phyloP scores from a whole-genome alignment of 2,797 vertebrate genomes.

The Huso huso region DNA sequence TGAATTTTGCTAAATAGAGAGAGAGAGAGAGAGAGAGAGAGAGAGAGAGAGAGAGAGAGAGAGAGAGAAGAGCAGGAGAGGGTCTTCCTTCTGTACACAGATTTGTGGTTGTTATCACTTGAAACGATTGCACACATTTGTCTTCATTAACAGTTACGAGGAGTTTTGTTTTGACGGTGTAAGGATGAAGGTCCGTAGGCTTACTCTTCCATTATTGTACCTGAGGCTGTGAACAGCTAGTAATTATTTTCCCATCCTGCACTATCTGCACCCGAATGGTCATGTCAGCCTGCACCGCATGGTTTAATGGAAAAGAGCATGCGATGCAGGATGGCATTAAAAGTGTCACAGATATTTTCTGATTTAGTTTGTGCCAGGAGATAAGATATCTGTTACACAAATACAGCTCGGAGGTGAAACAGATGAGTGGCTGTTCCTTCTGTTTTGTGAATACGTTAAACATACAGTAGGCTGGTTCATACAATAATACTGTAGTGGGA shows the following conservation, averaged over 20 bases:
- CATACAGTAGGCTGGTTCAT: too few relatives aligned
- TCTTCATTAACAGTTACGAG: constrained; percentile 63
- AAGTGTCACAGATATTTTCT: constrained; percentile 16
- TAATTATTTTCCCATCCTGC: constrained; percentile 65
- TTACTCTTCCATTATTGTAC: constrained; percentile 57
- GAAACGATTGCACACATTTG: constrained; percentile 45
- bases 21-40: too few relatives aligned
- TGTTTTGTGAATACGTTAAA: too few relatives aligned
- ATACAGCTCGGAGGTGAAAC: background rate
- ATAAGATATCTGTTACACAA: constrained; percentile 1
- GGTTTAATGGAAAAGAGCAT: constrained; percentile 42
- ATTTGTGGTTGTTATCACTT: constrained; percentile 38
- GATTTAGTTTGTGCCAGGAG: background rate
- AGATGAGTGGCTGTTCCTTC: background rate
- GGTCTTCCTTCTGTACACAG: constrained; percentile 21
- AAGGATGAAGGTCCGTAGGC: constrained; percentile 40
- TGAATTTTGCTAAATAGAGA: too few relatives aligned
- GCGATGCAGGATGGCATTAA: background rate
- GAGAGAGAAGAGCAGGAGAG: background rate
- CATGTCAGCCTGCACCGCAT: constrained; percentile 61
- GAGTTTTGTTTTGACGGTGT: constrained; percentile 46
- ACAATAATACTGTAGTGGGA: too few relatives aligned
- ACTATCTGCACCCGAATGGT: constrained; percentile 58
- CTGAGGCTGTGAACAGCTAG: constrained; percentile 51
- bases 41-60: too few relatives aligned